Evolutionary conservation across 2,113 vertebrate species (phyloP), one percentile per base, ranked within the genome.

Genomic region (Scophthalmus maximus): DNA sequence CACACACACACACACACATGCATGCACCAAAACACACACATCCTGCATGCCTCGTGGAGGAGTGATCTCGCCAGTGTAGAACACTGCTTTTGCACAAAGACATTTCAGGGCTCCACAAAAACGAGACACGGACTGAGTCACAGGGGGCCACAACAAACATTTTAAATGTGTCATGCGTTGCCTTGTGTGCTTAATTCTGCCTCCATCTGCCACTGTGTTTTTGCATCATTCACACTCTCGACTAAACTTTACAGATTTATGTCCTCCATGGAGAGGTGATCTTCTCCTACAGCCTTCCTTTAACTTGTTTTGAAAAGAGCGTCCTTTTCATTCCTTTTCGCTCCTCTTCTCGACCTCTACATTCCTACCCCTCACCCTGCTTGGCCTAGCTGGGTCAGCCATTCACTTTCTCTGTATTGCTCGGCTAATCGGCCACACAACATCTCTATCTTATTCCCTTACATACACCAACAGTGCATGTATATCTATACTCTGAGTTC

Each of bases 361-460:
- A 77, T 29, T 63, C 62, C 80, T 59, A 84, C 68, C 88, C 64
- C 27, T 88, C 78, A 87, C 87, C 85, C 83, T 12, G 55, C 68
- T 64, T 49, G 42, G 73, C 81, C 79, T 11, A 22, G 10, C 44
- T 32, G 57, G 80, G 78, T 84, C 81, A 87, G 47, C 75, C 14
- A 59, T 81, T 79, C 52, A 52, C 56, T 62, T 46, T 52, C 38
- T 76, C 42, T 26, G n/a, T 38, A 50, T 20, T 60, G 58, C 29
- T 62, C 60, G 14, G 26, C 52, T 60, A 56, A 75, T 14, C 44
- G 67, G 40, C 52, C 27, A 49, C 34, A 18, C 8, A 22, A 7
- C 10, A 50, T 26, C 27, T 64, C 22, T 49, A 29, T 71, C 23
- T 36, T 10, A 30, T 17, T 51, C 14, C 11, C 6, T 25, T 32